A percentile compares a stretch with the other conserved stretches of the same genome.
Conservation (phyloP, 2,113 vertebrate genomes). For the Atherinomorus stipes region DNA sequence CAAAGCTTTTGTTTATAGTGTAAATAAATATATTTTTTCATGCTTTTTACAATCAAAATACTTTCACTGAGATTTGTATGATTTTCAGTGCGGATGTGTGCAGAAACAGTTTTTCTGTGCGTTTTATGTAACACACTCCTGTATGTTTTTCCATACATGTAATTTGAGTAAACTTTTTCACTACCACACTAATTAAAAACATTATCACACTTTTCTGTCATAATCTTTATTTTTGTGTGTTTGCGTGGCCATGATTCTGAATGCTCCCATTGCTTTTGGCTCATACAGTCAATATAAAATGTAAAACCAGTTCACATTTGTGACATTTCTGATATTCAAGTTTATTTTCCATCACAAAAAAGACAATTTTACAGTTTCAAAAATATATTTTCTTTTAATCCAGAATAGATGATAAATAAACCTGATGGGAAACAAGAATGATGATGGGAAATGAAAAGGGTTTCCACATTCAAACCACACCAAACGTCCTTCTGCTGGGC, state of each 20-base stretch:
- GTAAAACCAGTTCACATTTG: conserved; percentile 5
- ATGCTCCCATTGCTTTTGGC: not conserved
- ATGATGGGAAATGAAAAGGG: conserved; percentile 3
- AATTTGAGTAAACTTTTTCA: conserved; percentile 7
- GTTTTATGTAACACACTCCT: conserved; percentile 11
- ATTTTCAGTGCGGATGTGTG: no score
- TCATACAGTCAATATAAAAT: not conserved
- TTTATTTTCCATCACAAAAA: conserved; percentile 73
- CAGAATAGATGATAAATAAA: conserved; percentile 14
- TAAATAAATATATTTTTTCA: conserved; percentile 77
- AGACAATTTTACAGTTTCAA: conserved; percentile 61
- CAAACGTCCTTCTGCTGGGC: not conserved
- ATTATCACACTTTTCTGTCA: not conserved
- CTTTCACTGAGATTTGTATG: conserved; percentile 1
- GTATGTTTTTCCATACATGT: conserved; percentile 15
- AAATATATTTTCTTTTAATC: conserved; percentile 76
- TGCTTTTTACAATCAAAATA: conserved; percentile 52
- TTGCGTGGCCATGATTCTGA: no score
- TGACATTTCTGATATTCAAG: conserved; percentile 47
- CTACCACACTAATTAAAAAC: conserved; percentile 45
- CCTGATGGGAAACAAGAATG: conserved; percentile 29
- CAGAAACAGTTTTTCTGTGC: conserved; percentile 50
- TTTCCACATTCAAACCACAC: conserved; percentile 14
- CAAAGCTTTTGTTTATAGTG: conserved; percentile 77
- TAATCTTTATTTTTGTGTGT: conserved; percentile 2